These are phyloP conservation scores for Choristoneura fumiferana DNA, from an alignment of 1,140 invertebrate genomes.

Conservation along the genomic window DNA sequence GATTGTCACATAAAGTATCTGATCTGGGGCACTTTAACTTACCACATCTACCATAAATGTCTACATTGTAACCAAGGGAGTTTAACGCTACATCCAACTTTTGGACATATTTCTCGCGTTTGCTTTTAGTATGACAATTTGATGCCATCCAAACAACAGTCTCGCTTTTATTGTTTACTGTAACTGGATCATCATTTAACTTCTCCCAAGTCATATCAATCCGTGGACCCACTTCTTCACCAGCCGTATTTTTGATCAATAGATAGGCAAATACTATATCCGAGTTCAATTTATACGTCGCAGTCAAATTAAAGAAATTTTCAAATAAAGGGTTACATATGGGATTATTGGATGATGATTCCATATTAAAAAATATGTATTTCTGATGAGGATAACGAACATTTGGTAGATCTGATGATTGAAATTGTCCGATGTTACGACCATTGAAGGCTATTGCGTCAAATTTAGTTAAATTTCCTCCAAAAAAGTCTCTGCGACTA, in stretches of 20 bases:
- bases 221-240: constrained; percentile 59
- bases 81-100: constrained; percentile 41
- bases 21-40: constrained; percentile 33
- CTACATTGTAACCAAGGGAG: constrained; percentile 60
- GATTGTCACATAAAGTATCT: constrained; percentile 48
- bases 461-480: constrained; percentile 56
- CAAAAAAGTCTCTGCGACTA: constrained; percentile 46
- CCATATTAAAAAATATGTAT: constrained; percentile 76
- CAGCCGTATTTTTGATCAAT: constrained; percentile 55
- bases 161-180: constrained; percentile 51
- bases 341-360: constrained; percentile 72
- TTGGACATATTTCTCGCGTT: constrained; percentile 21
- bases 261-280: constrained; percentile 76
- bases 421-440: constrained; percentile 36
- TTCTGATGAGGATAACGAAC: constrained; percentile 59
- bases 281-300: constrained; percentile 79
- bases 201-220: constrained; percentile 52
- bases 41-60: constrained; percentile 83
- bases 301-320: constrained; percentile 81
- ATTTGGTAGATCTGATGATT: constrained; percentile 46
- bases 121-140: constrained; percentile 28
- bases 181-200: constrained; percentile 32
- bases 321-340: constrained; percentile 50
- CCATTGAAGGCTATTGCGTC: constrained; percentile 73
- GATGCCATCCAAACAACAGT: background rate